These are phyloP conservation scores for Coleophora deauratella DNA, from an alignment of 2,888 invertebrate genomes.

Conservation along the genomic window DNA sequence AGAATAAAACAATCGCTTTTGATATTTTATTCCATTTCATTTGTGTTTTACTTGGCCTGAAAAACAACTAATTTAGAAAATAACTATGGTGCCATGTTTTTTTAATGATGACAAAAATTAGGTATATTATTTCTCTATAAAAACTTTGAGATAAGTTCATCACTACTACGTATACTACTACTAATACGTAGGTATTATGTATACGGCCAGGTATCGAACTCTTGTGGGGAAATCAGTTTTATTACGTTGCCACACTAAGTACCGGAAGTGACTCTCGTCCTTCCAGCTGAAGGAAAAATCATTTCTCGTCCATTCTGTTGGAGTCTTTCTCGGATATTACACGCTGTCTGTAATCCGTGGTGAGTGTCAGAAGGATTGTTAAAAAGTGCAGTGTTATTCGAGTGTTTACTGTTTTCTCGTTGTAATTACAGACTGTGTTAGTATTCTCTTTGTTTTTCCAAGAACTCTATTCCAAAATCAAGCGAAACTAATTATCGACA, in stretches of 20 bases:
- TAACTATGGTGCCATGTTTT: too few relatives aligned
- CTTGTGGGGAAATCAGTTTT: too few relatives aligned
- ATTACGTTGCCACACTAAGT: slow-evolving; percentile 27
- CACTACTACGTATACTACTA: too few relatives aligned
- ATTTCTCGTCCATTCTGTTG: slow-evolving; percentile 80
- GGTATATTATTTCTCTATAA: too few relatives aligned
- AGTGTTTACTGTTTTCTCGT: slow-evolving; percentile 37
- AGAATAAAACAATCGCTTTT: too few relatives aligned
- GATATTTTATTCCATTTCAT: too few relatives aligned
- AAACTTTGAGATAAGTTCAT: too few relatives aligned
- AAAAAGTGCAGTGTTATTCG: slow-evolving; percentile 53
- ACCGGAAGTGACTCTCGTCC: slow-evolving; percentile 58
- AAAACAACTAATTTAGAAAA: too few relatives aligned
- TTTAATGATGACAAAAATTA: too few relatives aligned
- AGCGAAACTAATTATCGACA: slow-evolving; percentile 7
- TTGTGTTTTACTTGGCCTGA: too few relatives aligned
- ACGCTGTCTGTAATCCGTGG: slow-evolving; percentile 71
- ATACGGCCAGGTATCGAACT: too few relatives aligned
- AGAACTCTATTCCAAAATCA: neutral
- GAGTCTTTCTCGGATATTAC: slow-evolving; percentile 79
- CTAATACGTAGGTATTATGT: too few relatives aligned
- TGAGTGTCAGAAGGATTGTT: slow-evolving; percentile 63
- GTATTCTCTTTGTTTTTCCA: slow-evolving; percentile 16
- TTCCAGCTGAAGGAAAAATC: slow-evolving; percentile 59
- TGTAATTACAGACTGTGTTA: slow-evolving; percentile 25